These are phyloP conservation scores for Sandelia bainsii DNA, from an alignment of 2,797 vertebrate species.

Conservation along the genomic window DNA sequence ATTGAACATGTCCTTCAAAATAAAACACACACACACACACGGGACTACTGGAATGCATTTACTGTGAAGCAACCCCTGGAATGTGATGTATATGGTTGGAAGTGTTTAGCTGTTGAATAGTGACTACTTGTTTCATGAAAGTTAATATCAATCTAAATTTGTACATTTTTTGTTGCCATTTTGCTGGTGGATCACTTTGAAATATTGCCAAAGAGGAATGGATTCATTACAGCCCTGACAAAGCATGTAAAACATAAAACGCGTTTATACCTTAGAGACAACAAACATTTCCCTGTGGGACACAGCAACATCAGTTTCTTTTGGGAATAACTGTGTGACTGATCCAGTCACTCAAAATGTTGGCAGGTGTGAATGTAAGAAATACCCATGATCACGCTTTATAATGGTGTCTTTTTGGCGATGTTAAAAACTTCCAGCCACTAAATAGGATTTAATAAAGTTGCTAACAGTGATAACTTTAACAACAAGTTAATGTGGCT, in stretches of 20 bases:
- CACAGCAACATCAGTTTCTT: neutral
- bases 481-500: neutral
- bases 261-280: conserved; percentile 12
- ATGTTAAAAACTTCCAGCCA: neutral
- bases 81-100: conserved; percentile 43
- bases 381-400: neutral
- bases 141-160: conserved; percentile 57
- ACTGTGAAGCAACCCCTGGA: conserved; percentile 50
- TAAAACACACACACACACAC: conserved; percentile 13
- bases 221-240: conserved; percentile 49
- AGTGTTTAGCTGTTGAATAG: conserved; percentile 50
- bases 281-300: conserved; percentile 11
- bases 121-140: conserved; percentile 55
- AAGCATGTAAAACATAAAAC: conserved; percentile 37
- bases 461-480: neutral
- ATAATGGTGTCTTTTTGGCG: too few species aligned
- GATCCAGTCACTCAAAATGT: neutral
- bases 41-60: conserved; percentile 42
- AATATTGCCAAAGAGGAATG: conserved; percentile 49
- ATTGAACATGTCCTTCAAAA: conserved; percentile 38
- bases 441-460: conserved; percentile 1
- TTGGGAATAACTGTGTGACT: neutral
- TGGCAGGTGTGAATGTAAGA: neutral
- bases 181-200: conserved; percentile 47
- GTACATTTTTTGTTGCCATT: conserved; percentile 23